phyloP scores from a whole-genome alignment of 2,113 vertebrate genomes.

The Galemys pyrenaicus region DNA sequence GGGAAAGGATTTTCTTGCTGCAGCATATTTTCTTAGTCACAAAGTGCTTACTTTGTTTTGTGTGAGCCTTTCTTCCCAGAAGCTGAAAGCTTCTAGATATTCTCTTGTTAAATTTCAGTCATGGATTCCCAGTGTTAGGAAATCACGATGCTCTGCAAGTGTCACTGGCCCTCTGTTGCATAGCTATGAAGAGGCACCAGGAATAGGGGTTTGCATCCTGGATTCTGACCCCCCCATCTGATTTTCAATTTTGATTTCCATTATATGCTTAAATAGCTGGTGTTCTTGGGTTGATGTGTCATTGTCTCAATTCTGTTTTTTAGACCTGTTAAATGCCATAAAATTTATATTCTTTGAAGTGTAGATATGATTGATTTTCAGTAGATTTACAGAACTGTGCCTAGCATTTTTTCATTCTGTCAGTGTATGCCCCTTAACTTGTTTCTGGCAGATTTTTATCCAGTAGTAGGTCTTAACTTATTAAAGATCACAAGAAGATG shows the following conservation, averaged over 20 bases:
- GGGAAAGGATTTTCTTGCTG: conserved; percentile 44
- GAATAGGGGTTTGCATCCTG: background rate
- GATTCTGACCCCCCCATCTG: background rate
- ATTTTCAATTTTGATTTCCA: background rate
- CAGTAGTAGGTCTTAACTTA: background rate
- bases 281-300: background rate
- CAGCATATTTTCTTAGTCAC: conserved; percentile 42
- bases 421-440: background rate
- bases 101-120: background rate
- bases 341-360: background rate
- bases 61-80: conserved; percentile 25
- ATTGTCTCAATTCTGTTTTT: background rate
- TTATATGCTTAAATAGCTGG: background rate
- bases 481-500: background rate
- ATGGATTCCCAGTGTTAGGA: background rate
- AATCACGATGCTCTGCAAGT: fast-evolving
- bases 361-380: background rate
- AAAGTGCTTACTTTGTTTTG: background rate
- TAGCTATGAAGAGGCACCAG: background rate
- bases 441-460: background rate
- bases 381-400: background rate
- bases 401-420: conserved; percentile 11
- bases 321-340: background rate
- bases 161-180: background rate
- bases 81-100: background rate